Percentiles rank a stretch among this genome's conserved stretches.
phyloP scores from a whole-genome alignment of 2,888 invertebrate genomes.

The Mimachlamys varia region DNA sequence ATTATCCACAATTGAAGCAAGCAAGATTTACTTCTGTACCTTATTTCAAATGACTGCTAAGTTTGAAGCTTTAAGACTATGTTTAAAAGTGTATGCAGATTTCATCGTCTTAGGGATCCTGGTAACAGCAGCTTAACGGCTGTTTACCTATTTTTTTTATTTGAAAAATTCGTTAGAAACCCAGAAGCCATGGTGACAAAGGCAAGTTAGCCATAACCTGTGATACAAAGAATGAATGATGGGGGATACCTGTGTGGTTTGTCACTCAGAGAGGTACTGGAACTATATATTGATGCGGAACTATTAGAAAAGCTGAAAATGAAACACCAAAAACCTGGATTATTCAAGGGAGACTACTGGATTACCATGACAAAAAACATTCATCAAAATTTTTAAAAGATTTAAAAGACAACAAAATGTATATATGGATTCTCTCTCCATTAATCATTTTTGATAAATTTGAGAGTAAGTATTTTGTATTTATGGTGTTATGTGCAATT shows the following conservation, averaged over 20 bases:
- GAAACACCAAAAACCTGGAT: conserved; percentile 43
- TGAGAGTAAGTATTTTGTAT: too few relatives aligned
- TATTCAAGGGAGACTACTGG: conserved; percentile 14
- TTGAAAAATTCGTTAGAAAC: too few relatives aligned
- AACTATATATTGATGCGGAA: conserved; percentile 71
- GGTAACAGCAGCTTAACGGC: neutral
- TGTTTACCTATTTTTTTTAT: too few relatives aligned
- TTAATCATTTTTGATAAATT: neutral
- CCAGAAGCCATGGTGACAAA: neutral
- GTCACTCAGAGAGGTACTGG: conserved; percentile 72
- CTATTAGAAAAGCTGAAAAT: conserved; percentile 68
- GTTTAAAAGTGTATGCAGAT: too few relatives aligned
- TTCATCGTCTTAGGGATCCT: neutral
- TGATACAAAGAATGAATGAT: neutral
- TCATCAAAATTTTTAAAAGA: neutral
- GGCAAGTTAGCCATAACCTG: neutral
- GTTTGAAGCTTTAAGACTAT: too few relatives aligned
- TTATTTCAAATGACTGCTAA: too few relatives aligned
- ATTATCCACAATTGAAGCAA: neutral
- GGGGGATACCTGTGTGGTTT: conserved; percentile 52
- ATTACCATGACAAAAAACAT: neutral
- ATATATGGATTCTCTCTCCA: neutral
- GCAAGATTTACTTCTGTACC: too few relatives aligned
- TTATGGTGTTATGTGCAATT: too few relatives aligned
- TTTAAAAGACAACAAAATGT: neutral